phyloP scores from a whole-genome alignment of 2,888 invertebrate genomes.

The Pedicia rivosa region DNA sequence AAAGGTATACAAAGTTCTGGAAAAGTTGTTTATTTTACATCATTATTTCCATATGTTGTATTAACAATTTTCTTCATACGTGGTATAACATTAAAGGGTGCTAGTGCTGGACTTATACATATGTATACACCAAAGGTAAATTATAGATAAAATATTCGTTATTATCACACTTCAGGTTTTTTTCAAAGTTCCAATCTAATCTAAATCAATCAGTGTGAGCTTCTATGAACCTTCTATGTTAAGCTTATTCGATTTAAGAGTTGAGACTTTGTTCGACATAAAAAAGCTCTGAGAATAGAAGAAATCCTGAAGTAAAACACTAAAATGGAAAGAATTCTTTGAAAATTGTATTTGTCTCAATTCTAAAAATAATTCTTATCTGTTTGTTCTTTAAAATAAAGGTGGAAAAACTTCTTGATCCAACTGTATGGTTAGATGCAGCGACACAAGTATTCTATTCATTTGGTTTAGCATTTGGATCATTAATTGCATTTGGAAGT shows the following conservation, averaged over 20 bases:
- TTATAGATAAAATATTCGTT: no score
- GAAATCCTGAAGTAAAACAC: no score
- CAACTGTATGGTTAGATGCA: slow-evolving; percentile 89
- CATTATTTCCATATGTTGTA: slow-evolving; percentile 86
- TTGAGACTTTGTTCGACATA: no score
- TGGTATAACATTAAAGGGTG: slow-evolving; percentile 76
- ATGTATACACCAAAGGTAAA: slow-evolving; percentile 74
- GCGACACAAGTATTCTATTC: slow-evolving; percentile 96
- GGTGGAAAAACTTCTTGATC: slow-evolving; percentile 69
- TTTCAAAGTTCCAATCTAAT: no score
- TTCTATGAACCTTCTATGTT: no score
- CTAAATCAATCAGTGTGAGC: no score
- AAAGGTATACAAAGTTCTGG: slow-evolving; percentile 93
- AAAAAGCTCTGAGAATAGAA: no score
- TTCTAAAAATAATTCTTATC: no score
- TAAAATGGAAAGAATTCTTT: no score
- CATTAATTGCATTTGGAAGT: slow-evolving; percentile 87
- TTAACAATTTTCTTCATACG: slow-evolving; percentile 88
- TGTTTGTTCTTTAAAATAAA: neutral
- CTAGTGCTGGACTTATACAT: slow-evolving; percentile 69
- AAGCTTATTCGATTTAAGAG: no score
- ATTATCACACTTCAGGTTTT: no score
- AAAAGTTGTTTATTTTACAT: slow-evolving; percentile 92
- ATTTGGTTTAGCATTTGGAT: slow-evolving; percentile 88
- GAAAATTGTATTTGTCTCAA: no score